These are phyloP conservation scores for Cyprinodon diabolis DNA, from an alignment of 2,797 vertebrate genomes.

Conservation along the genomic window DNA sequence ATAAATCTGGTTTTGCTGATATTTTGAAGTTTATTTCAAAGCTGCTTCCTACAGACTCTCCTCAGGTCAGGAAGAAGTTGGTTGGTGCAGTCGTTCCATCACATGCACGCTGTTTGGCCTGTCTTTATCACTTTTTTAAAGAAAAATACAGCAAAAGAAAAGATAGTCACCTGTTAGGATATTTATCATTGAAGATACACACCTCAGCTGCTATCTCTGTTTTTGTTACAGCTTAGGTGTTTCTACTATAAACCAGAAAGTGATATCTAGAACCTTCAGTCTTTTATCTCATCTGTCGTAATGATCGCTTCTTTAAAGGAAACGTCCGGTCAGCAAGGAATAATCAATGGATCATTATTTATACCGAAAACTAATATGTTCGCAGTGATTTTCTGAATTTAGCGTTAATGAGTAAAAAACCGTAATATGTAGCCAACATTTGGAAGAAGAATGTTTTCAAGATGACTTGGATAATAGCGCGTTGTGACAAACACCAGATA, in stretches of 20 bases:
- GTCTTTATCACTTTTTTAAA: not conserved
- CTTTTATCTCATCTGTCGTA: no score
- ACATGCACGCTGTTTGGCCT: not conserved
- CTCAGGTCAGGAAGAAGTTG: not conserved
- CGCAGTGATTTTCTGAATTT: no score
- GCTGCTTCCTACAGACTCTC: not conserved
- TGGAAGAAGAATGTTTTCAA: no score
- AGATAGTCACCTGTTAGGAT: not conserved
- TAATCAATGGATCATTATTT: no score
- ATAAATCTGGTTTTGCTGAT: conserved; percentile 4
- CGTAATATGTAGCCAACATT: no score
- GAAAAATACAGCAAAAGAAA: not conserved
- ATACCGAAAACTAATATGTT: no score
- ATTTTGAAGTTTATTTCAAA: not conserved
- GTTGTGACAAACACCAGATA: no score
- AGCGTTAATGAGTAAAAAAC: no score
- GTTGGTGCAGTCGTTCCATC: not conserved
- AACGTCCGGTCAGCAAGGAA: no score
- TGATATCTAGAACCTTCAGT: not conserved
- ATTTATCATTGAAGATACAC: not conserved
- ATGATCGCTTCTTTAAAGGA: not conserved
- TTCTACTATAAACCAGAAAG: no score
- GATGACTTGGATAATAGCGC: no score
- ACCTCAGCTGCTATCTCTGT: not conserved
- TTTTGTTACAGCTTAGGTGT: no score